Evolutionary conservation across 1,140 invertebrate genomes (phyloP).

Genomic region (Pachyrhynchus sulphureomaculatus): DNA sequence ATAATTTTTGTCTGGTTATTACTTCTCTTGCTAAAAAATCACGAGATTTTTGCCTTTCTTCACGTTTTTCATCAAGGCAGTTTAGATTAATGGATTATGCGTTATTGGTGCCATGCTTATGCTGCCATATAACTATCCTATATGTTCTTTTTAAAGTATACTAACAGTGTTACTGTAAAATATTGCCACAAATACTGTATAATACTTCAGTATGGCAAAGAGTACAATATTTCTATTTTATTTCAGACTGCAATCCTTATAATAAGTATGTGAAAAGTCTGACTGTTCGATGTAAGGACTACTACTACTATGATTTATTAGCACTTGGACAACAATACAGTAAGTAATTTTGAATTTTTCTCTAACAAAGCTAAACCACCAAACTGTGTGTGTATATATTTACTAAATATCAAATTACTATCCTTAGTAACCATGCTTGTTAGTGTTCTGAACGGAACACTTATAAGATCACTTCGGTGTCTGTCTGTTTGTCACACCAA

Average conservation of each 20-base stretch:
- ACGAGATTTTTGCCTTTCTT: too few relatives aligned
- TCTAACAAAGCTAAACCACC: slow-evolving; percentile 10
- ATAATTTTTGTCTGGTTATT: too few relatives aligned
- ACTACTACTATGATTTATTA: slow-evolving; percentile 75
- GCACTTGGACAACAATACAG: slow-evolving; percentile 73
- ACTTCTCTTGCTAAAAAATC: too few relatives aligned
- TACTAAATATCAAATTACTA: too few relatives aligned
- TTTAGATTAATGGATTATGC: neutral
- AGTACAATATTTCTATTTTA: slow-evolving; percentile 39
- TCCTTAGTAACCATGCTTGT: too few relatives aligned
- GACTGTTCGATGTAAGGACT: slow-evolving; percentile 64
- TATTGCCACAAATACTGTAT: neutral
- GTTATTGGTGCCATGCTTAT: neutral
- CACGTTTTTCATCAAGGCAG: neutral
- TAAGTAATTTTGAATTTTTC: slow-evolving; percentile 54
- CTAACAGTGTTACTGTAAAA: neutral
- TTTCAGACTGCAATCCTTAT: slow-evolving; percentile 71
- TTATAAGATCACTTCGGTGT: too few relatives aligned
- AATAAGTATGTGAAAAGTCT: slow-evolving; percentile 67
- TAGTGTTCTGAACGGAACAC: too few relatives aligned
- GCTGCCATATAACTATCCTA: neutral
- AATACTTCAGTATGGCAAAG: neutral
- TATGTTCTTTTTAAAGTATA: neutral
- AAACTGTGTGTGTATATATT: neutral
- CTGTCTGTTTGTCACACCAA: too few relatives aligned